phyloP scores from a whole-genome alignment of 2,797 vertebrate species.

The Cyprinodon diabolis region DNA sequence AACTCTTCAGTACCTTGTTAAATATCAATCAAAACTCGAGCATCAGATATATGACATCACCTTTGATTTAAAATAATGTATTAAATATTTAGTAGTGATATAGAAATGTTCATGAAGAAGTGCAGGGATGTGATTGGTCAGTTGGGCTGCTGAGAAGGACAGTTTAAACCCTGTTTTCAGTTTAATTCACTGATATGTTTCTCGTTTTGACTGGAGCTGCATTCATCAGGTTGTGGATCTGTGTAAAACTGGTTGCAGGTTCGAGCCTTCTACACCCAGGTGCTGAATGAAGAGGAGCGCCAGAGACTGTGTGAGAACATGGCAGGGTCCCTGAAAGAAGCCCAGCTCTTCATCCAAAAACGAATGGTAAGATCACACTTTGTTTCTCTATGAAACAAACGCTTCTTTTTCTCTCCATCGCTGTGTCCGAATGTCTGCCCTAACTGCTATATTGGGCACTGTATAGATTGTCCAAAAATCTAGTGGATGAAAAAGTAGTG shows the following conservation, averaged over 20 bases:
- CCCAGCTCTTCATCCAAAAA: constrained; percentile 93
- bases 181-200: not conserved
- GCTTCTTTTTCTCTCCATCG: not conserved
- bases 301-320: constrained; percentile 89
- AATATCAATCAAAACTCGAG: not conserved
- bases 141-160: not conserved
- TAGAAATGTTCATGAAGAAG: not conserved
- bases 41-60: not conserved
- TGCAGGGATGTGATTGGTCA: not conserved
- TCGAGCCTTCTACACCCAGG: constrained; percentile 84
- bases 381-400: no score
- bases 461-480: no score
- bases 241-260: constrained; percentile 77
- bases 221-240: not conserved
- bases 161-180: not conserved
- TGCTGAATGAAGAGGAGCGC: constrained; percentile 88
- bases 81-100: not conserved
- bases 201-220: not conserved
- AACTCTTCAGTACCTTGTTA: not conserved
- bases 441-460: no score
- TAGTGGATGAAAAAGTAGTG: no score
- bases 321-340: constrained; percentile 85
- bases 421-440: no score
- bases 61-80: not conserved
- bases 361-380: constrained; percentile 83